These are phyloP conservation scores for Procambarus virginalis DNA, from an alignment of 1,140 invertebrate genomes.

Conservation along the genomic window DNA sequence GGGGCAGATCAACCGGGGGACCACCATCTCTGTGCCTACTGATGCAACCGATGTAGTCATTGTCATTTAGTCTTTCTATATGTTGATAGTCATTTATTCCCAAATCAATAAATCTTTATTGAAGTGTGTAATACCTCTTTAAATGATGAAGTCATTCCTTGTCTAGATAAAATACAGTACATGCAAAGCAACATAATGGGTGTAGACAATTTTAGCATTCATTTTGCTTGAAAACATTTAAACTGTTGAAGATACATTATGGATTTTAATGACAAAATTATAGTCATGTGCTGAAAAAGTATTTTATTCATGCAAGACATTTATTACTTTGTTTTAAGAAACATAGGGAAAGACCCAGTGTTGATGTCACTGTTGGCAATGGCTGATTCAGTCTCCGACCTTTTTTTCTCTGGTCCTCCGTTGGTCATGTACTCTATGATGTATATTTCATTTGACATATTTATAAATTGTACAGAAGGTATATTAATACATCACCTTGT, in stretches of 20 bases:
- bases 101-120: background rate
- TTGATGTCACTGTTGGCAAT: slow-evolving; percentile 35
- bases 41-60: slow-evolving; percentile 27
- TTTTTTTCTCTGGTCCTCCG: slow-evolving; percentile 40
- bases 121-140: background rate
- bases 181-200: no score
- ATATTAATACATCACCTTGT: slow-evolving; percentile 18
- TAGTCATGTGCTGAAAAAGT: background rate
- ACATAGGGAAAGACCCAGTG: background rate
- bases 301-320: background rate
- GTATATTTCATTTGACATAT: slow-evolving; percentile 48
- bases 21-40: slow-evolving; percentile 53
- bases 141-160: background rate
- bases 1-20: slow-evolving; percentile 32
- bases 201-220: background rate
- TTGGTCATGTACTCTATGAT: slow-evolving; percentile 29
- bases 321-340: background rate
- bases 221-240: background rate
- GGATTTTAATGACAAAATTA: background rate
- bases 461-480: slow-evolving; percentile 52
- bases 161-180: background rate
- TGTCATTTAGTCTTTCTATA: slow-evolving; percentile 12
- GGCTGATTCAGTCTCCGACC: slow-evolving; percentile 39
- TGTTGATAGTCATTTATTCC: slow-evolving; percentile 9
- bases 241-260: background rate